These are phyloP conservation scores for Stichopus chloronotus DNA, from an alignment of 35 echinoderm and acorn worm genomes.

Conservation along the genomic window DNA sequence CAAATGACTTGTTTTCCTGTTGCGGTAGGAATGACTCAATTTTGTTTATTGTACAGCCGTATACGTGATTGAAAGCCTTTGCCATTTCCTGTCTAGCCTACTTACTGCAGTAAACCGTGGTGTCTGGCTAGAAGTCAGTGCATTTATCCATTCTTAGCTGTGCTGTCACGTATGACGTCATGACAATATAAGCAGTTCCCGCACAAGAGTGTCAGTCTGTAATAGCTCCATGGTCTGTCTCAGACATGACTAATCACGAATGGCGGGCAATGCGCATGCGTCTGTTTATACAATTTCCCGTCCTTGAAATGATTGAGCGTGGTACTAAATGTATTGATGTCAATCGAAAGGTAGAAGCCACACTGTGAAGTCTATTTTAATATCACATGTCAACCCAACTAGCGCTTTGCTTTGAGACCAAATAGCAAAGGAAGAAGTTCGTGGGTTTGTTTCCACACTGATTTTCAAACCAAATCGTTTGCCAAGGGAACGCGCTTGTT, in stretches of 20 bases:
- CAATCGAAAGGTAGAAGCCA: slow-evolving; percentile 39
- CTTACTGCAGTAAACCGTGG: background rate
- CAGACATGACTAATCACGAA: slow-evolving; percentile 60
- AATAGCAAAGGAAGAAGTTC: background rate
- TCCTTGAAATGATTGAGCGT: slow-evolving; percentile 41
- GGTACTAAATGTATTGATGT: slow-evolving; percentile 32
- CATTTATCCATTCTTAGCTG: background rate
- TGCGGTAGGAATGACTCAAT: no score
- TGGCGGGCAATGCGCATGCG: slow-evolving; percentile 36
- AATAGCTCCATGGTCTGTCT: background rate
- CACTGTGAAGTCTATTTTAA: slow-evolving; percentile 46
- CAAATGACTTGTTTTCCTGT: no score
- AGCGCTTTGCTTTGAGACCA: background rate
- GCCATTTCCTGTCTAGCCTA: background rate
- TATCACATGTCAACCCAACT: slow-evolving; percentile 30
- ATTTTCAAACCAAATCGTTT: background rate
- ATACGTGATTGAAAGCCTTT: no score
- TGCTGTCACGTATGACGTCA: slow-evolving; percentile 38
- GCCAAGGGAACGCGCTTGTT: background rate
- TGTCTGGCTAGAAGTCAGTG: background rate
- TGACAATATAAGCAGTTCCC: background rate
- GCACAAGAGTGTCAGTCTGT: slow-evolving; percentile 21
- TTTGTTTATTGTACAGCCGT: no score
- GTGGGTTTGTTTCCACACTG: background rate
- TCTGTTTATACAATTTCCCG: slow-evolving; percentile 58